Conservation (phyloP, 2,797 vertebrate species). For the Hydrolagus colliei region DNA sequence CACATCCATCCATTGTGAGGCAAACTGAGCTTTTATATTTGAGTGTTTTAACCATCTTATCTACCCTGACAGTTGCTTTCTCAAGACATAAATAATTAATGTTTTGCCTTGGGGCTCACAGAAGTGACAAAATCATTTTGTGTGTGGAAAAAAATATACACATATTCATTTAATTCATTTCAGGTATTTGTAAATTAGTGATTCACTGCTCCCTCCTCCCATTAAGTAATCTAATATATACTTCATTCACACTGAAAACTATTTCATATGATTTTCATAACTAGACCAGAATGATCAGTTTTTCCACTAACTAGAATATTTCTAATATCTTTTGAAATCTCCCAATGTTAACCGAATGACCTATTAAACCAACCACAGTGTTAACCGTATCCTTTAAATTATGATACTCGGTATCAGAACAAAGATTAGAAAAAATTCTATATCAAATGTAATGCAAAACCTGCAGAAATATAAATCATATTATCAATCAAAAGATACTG, state of each 20-base stretch:
- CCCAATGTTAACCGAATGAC: not conserved
- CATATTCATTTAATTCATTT: slow-evolving; percentile 54
- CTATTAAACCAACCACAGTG: not conserved
- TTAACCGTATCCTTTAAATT: not conserved
- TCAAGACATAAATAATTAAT: slow-evolving; percentile 71
- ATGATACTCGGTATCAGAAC: not conserved
- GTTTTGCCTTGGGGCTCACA: slow-evolving; percentile 55
- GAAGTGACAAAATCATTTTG: slow-evolving; percentile 63
- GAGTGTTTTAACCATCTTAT: slow-evolving; percentile 58
- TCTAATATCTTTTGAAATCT: not conserved
- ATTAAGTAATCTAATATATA: not conserved
- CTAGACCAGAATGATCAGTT: not conserved
- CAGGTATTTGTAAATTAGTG: slow-evolving; percentile 42
- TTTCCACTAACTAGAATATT: not conserved
- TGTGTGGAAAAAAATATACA: slow-evolving; percentile 26
- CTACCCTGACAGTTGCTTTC: slow-evolving; percentile 63
- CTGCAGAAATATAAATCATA: not conserved
- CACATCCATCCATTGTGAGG: slow-evolving; percentile 40
- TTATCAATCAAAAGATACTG: not conserved
- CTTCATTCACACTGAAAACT: slow-evolving; percentile 4
- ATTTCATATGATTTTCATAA: not conserved
- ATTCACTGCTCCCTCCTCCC: slow-evolving; percentile 37
- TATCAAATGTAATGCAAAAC: not conserved
- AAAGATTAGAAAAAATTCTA: not conserved
- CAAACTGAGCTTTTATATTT: slow-evolving; percentile 42